phyloP scores from a whole-genome alignment of 2,888 invertebrate species.

The Xestoiulus laeticollis region DNA sequence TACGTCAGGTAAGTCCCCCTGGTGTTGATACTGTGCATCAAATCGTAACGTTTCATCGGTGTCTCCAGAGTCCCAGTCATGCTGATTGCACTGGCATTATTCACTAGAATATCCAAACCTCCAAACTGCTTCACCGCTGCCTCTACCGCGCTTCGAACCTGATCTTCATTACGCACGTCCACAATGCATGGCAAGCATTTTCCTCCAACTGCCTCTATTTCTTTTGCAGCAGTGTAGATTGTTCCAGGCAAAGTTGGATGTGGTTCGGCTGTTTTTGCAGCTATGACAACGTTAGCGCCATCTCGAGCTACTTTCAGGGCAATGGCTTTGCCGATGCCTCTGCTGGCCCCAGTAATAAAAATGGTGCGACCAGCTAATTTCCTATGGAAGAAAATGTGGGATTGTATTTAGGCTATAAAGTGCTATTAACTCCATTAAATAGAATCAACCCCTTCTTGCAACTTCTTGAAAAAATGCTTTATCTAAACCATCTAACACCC shows the following conservation, averaged over 20 bases:
- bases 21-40: constrained; percentile 94
- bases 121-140: constrained; percentile 86
- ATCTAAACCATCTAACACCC: too few species aligned
- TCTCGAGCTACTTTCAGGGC: constrained; percentile 91
- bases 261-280: constrained; percentile 89
- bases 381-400: neutral
- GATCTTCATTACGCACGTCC: constrained; percentile 84
- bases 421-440: neutral
- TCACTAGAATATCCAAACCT: constrained; percentile 92
- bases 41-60: constrained; percentile 95
- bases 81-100: constrained; percentile 96
- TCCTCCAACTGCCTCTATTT: constrained; percentile 90
- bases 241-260: constrained; percentile 93
- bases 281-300: constrained; percentile 90
- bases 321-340: constrained; percentile 96
- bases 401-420: neutral
- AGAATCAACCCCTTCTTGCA: too few species aligned
- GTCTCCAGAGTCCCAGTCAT: constrained; percentile 82
- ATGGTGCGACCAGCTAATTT: constrained; percentile 87
- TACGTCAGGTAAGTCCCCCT: constrained; percentile 95
- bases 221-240: constrained; percentile 88
- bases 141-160: constrained; percentile 76
- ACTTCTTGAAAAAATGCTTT: too few species aligned
- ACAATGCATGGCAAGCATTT: constrained; percentile 86
- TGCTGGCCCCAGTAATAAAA: constrained; percentile 94